Percentiles rank a stretch among this genome's conserved stretches.
Conservation (phyloP, 92 coral and sea anemone genomes). For the Actinernus sp. region DNA sequence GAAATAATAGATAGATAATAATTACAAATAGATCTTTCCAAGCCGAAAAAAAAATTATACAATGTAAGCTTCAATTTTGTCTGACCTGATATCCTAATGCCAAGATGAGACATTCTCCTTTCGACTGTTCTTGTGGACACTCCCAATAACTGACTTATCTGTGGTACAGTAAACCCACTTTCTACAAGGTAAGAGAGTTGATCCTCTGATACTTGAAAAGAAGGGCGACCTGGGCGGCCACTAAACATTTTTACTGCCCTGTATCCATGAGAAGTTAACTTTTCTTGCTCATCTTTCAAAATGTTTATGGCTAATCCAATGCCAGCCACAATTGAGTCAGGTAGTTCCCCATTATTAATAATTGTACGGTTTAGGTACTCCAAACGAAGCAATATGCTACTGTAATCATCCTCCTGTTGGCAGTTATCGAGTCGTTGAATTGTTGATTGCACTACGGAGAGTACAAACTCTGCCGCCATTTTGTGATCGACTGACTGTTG, state of each 20-base stretch:
- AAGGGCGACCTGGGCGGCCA: constrained; percentile 37
- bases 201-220: constrained; percentile 21
- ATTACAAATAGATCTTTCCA: too few species aligned
- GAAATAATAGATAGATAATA: constrained; percentile 1
- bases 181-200: constrained; percentile 21
- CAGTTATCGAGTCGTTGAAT: too few species aligned
- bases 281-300: constrained; percentile 6
- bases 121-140: constrained; percentile 34
- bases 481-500: too few species aligned
- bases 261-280: background rate
- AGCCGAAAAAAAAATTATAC: too few species aligned
- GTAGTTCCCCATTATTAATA: too few species aligned
- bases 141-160: constrained; percentile 30
- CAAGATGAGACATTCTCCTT: constrained; percentile 35
- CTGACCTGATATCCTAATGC: constrained; percentile 45
- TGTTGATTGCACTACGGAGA: too few species aligned
- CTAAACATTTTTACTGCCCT: constrained; percentile 13
- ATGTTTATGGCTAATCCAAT: constrained; percentile 12
- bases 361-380: constrained; percentile 50
- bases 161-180: constrained; percentile 19
- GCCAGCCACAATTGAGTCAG: too few species aligned
- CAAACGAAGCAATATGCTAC: constrained; percentile 45
- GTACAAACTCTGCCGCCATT: too few species aligned
- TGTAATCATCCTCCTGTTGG: too few species aligned
- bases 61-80: too few species aligned